Conservation (phyloP, 2,888 invertebrate genomes). For the Germaria angustata region DNA sequence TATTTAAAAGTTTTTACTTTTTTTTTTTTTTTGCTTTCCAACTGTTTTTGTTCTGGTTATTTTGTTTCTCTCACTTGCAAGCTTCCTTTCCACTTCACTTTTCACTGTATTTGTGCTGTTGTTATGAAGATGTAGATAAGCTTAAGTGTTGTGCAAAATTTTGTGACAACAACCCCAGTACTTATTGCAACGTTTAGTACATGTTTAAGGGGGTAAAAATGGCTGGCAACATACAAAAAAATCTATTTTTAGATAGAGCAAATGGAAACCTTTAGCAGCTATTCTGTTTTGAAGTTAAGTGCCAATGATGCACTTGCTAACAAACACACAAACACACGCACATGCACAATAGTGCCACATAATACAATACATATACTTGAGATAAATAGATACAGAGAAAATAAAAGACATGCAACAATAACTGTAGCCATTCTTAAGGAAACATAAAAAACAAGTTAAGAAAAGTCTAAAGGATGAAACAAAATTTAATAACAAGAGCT, state of each 20-base stretch:
- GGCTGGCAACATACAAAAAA: slow-evolving; percentile 12
- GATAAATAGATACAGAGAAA: slow-evolving; percentile 47
- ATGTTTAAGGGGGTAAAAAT: slow-evolving; percentile 57
- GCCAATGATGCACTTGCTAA: slow-evolving; percentile 57
- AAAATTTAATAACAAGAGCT: neutral
- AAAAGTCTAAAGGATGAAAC: neutral
- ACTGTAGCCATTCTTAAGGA: slow-evolving; percentile 25
- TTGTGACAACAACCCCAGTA: slow-evolving; percentile 65
- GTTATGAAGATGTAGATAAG: slow-evolving; percentile 61
- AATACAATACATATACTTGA: slow-evolving; percentile 42
- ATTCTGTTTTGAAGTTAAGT: slow-evolving; percentile 57
- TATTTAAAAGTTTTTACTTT: slow-evolving; percentile 46
- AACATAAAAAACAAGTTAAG: slow-evolving; percentile 1
- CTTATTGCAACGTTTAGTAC: slow-evolving; percentile 61
- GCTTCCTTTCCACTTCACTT: slow-evolving; percentile 33
- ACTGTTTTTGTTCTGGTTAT: slow-evolving; percentile 35
- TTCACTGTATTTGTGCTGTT: slow-evolving; percentile 30
- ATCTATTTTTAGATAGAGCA: neutral
- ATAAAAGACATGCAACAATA: slow-evolving; percentile 48
- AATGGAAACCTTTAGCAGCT: slow-evolving; percentile 52
- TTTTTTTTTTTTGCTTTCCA: neutral
- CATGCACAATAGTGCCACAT: slow-evolving; percentile 19
- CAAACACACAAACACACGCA: slow-evolving; percentile 7
- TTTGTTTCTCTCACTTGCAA: slow-evolving; percentile 37
- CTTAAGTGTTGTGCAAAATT: slow-evolving; percentile 65